A percentile compares a stretch with the other conserved stretches of the same genome.
phyloP scores from a whole-genome alignment of 2,113 vertebrate genomes.

The Crocuta crocuta region DNA sequence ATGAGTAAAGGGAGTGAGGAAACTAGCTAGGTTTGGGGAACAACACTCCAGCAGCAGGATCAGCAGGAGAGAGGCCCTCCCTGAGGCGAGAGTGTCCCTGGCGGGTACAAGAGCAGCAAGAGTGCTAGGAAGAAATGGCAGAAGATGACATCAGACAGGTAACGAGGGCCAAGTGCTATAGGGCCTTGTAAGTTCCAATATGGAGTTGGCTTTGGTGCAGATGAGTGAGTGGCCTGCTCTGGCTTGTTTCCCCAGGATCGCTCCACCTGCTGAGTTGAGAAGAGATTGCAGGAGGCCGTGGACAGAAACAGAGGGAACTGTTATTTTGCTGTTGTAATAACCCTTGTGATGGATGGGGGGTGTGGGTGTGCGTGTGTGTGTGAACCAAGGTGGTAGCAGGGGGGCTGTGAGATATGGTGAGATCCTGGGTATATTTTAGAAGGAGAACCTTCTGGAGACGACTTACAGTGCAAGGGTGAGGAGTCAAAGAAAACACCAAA shows the following conservation, averaged over 20 bases:
- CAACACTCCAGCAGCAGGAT: background rate
- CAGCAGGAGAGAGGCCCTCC: background rate
- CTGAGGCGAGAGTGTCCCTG: background rate
- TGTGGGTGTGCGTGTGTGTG: too few relatives aligned
- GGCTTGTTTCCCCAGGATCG: background rate
- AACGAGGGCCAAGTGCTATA: background rate
- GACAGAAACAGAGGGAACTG: background rate
- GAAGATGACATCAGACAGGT: background rate
- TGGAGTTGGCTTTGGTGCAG: background rate
- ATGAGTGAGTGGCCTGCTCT: background rate
- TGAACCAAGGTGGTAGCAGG: background rate
- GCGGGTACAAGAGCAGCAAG: background rate
- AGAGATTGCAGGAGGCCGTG: background rate
- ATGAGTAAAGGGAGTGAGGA: background rate
- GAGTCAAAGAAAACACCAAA: background rate
- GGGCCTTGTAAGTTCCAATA: background rate
- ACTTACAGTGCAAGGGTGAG: background rate
- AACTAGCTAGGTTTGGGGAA: background rate
- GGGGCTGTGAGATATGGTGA: background rate
- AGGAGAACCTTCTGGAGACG: background rate
- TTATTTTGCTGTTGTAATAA: background rate
- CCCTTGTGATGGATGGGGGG: background rate
- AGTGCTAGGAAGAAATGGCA: background rate
- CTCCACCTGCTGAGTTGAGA: background rate
- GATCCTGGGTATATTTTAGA: background rate